Conservation (phyloP, 2,888 invertebrate species). For the Pegoplata infirma region DNA sequence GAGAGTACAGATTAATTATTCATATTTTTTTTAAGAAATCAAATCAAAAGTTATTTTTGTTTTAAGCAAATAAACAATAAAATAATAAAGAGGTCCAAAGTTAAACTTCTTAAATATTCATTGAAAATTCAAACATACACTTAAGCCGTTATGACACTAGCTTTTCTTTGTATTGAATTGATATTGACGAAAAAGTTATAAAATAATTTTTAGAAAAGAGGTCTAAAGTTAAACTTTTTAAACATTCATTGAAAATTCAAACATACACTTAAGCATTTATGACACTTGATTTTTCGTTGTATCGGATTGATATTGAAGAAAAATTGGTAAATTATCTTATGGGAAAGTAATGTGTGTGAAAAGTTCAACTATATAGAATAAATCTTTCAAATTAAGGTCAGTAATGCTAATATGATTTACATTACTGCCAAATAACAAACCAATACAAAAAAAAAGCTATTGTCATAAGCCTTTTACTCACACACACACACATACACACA, state of each 20-base stretch:
- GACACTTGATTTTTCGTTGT: no score
- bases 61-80: slow-evolving; percentile 16
- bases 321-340: slow-evolving; percentile 12
- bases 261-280: no score
- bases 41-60: slow-evolving; percentile 32
- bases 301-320: no score
- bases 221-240: slow-evolving; percentile 35
- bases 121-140: slow-evolving; percentile 10
- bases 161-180: no score
- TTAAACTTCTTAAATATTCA: slow-evolving; percentile 50
- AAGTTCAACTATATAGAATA: no score
- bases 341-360: no score
- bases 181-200: slow-evolving; percentile 22
- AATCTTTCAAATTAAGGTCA: no score
- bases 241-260: slow-evolving; percentile 47
- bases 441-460: no score
- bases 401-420: no score
- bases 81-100: slow-evolving; percentile 23
- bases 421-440: no score
- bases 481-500: neutral
- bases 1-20: slow-evolving; percentile 25
- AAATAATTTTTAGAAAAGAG: slow-evolving; percentile 5
- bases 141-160: no score
- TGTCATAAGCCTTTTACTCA: no score
- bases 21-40: slow-evolving; percentile 13